Evolutionary conservation across 2,888 invertebrate species (phyloP).

Genomic region (Cerceris ruficornis): DNA sequence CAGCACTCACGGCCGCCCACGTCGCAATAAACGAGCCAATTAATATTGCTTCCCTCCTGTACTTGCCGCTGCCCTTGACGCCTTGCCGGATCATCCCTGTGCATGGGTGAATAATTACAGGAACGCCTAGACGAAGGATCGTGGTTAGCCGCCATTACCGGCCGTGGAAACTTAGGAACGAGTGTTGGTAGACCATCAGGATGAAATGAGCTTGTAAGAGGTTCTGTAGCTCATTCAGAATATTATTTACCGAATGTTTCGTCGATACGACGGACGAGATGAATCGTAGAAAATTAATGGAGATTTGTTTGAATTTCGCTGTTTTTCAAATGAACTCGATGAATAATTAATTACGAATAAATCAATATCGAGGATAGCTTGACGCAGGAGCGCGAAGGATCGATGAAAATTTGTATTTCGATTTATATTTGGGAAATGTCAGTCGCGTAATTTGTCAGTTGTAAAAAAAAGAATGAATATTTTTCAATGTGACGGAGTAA

Average conservation of each 20-base stretch:
- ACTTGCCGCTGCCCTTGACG: conserved; percentile 56
- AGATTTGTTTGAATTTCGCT: background rate
- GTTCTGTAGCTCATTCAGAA: background rate
- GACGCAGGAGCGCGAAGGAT: background rate
- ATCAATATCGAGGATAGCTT: background rate
- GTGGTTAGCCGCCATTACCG: conserved; percentile 51
- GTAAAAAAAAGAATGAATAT: background rate
- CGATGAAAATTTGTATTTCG: background rate
- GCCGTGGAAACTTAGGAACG: conserved; percentile 30
- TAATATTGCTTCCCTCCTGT: conserved; percentile 66
- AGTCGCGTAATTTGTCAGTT: background rate
- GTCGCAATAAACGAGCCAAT: conserved; percentile 69
- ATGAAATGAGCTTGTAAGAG: background rate
- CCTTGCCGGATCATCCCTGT: conserved; percentile 54
- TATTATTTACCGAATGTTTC: background rate
- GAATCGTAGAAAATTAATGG: background rate
- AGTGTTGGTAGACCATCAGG: background rate
- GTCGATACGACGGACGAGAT: background rate
- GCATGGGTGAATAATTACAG: conserved; percentile 59
- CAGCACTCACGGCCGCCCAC: conserved; percentile 61
- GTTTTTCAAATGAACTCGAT: no score
- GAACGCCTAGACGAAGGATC: conserved; percentile 46
- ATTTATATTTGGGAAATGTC: background rate
- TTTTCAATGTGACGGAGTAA: background rate
- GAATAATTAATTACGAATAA: no score